Base-by-base conservation (phyloP, 2,797 vertebrate species). In the Gallinago solitaria region DNA sequence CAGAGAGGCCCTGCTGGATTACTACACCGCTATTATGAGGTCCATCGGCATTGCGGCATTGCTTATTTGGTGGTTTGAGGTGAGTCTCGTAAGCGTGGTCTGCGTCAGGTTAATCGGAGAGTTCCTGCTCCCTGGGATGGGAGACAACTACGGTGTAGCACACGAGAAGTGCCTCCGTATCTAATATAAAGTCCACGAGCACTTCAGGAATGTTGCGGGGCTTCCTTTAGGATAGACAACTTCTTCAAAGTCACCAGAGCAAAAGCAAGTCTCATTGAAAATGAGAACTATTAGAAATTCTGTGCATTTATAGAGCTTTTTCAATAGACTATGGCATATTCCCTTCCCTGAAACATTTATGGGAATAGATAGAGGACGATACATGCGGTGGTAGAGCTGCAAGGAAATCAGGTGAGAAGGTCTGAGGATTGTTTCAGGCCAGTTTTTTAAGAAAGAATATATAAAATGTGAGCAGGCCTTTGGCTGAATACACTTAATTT, bases 11-110 rank as follows among this genome's bases (percentile, higher is more conserved):
- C 97, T 99, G 93, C 96, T 99, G 95, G 98, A 99, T 57, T 98
- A 99, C 95, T 99, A 98, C 97, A 98, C 97, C 2, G 79, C 96
- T 76, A 99, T 99, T 75, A 98, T 99, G 98, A 98, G 98, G 95
- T 98, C 98, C 68, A 98, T 99, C 4, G 99, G 99, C 23, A 95
- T 99, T 24, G 97, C 98, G 0, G 98, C 99, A 5, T 96, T 99
- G 89, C 97, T 99, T 90, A 98, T 98, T 83, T 99, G 99, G 99
- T 95, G 99, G 57, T 99, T 99, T 93, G 99, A 99, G 99, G 99
- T 99, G 97, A 97, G 98, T 28, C 14, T 56, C 20, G 19, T n/a
- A 27, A 39, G 82, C 77, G 56, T 5, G 97, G 20, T 14, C 47
- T n/a, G n/a, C 4, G 23, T 33, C 17, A 18, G 12, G 54, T 33